Evolutionary conservation across 1,140 invertebrate genomes (phyloP).

Genomic region (Solenopsis fugax): DNA sequence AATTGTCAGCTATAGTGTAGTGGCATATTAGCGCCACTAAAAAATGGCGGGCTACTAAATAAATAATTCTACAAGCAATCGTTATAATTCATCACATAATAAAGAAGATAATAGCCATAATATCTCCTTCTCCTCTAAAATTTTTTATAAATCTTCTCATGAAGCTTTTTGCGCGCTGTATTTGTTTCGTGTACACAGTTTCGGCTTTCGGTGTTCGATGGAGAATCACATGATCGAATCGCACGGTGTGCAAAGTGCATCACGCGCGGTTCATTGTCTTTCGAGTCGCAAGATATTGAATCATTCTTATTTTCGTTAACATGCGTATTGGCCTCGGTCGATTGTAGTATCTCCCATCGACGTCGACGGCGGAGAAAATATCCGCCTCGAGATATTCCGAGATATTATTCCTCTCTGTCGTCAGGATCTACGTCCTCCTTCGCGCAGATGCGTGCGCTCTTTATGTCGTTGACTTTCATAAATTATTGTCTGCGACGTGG

Average conservation of each 20-base stretch:
- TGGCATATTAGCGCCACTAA: too few species aligned
- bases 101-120: too few species aligned
- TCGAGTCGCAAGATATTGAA: conserved; percentile 20
- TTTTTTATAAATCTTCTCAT: too few species aligned
- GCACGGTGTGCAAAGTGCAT: conserved; percentile 8
- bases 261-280: conserved; percentile 34
- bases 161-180: neutral
- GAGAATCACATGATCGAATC: neutral
- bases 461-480: conserved; percentile 58
- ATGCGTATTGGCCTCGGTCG: conserved; percentile 22
- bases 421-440: conserved; percentile 28
- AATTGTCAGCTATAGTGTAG: too few species aligned
- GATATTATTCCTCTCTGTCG: conserved; percentile 48
- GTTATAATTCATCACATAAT: too few species aligned
- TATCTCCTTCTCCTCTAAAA: too few species aligned
- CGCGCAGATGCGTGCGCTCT: conserved; percentile 42
- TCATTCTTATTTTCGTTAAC: conserved; percentile 52
- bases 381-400: conserved; percentile 35
- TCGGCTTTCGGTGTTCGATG: neutral
- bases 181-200: neutral
- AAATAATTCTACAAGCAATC: too few species aligned
- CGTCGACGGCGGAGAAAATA: conserved; percentile 27
- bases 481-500: conserved; percentile 43
- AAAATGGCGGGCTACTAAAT: too few species aligned
- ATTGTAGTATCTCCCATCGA: conserved; percentile 43